These are phyloP conservation scores for Bemisia tabaci DNA, from an alignment of 1,140 invertebrate species.

Conservation along the genomic window DNA sequence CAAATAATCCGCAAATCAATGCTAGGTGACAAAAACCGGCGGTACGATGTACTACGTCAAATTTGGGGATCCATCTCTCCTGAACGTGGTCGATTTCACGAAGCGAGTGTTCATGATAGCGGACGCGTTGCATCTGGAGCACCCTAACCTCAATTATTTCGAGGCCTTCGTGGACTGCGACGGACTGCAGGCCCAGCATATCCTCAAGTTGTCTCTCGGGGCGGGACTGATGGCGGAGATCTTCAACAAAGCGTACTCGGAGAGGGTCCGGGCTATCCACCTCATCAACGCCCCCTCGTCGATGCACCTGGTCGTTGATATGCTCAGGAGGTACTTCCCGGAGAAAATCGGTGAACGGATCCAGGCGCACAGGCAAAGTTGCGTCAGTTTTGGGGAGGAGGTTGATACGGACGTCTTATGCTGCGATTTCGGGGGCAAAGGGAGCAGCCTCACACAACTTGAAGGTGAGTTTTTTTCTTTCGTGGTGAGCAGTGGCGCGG, in stretches of 20 bases:
- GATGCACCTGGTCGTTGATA: background rate
- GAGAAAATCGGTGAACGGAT: background rate
- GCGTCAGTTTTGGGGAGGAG: background rate
- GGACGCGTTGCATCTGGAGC: background rate
- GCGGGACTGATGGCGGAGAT: background rate
- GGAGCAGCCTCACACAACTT: background rate
- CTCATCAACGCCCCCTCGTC: background rate
- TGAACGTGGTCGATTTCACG: background rate
- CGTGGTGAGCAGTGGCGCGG: too few relatives aligned
- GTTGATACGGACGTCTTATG: background rate
- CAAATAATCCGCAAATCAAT: too few relatives aligned
- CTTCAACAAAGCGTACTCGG: background rate
- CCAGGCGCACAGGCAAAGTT: background rate
- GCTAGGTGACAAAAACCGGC: background rate
- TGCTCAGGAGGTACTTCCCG: background rate
- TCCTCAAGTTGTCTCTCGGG: background rate
- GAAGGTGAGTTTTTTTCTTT: too few relatives aligned
- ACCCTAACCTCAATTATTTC: background rate
- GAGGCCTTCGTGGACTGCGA: background rate
- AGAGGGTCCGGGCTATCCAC: background rate
- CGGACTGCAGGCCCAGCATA: background rate
- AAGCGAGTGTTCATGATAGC: background rate
- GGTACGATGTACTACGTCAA: background rate
- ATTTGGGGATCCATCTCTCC: background rate
- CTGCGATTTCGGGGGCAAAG: background rate